phyloP scores from a whole-genome alignment of 1,140 invertebrate genomes.

The Trichomalopsis sarcophagae region DNA sequence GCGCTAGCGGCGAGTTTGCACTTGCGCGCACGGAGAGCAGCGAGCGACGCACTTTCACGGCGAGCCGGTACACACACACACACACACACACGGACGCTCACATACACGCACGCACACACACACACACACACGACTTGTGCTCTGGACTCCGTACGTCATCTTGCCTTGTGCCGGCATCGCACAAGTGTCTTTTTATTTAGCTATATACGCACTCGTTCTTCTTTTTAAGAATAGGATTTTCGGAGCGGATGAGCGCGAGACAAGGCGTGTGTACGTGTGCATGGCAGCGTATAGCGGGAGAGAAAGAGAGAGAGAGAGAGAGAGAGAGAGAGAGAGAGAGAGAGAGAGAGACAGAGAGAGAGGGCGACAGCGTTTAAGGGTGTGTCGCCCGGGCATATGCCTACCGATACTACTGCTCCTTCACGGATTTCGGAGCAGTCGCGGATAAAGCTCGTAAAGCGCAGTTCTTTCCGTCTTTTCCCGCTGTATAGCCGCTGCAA shows the following conservation, averaged over 20 bases:
- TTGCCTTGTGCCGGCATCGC: no score
- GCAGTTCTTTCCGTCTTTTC: neutral
- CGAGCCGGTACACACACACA: neutral
- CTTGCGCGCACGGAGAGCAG: neutral
- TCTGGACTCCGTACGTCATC: neutral
- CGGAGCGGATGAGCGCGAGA: neutral
- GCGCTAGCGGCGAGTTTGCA: neutral
- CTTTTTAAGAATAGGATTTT: neutral
- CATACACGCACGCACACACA: neutral
- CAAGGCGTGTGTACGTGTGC: neutral
- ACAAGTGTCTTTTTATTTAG: neutral
- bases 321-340: constrained; percentile 25
- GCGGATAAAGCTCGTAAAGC: neutral
- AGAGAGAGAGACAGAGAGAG: constrained; percentile 18
- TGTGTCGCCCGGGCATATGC: neutral
- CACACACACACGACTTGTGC: neutral
- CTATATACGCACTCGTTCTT: neutral
- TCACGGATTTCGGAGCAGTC: neutral
- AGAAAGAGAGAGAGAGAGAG: constrained; percentile 24
- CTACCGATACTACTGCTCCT: neutral
- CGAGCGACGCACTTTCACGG: constrained; percentile 12
- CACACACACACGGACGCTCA: neutral
- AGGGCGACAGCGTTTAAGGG: constrained; percentile 19
- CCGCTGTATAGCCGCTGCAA: neutral
- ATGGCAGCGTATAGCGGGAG: neutral